Evolutionary conservation across 2,113 vertebrate genomes (phyloP), one percentile per base, ranked within the genome.

Genomic region (Dicrurus megarhynchus): DNA sequence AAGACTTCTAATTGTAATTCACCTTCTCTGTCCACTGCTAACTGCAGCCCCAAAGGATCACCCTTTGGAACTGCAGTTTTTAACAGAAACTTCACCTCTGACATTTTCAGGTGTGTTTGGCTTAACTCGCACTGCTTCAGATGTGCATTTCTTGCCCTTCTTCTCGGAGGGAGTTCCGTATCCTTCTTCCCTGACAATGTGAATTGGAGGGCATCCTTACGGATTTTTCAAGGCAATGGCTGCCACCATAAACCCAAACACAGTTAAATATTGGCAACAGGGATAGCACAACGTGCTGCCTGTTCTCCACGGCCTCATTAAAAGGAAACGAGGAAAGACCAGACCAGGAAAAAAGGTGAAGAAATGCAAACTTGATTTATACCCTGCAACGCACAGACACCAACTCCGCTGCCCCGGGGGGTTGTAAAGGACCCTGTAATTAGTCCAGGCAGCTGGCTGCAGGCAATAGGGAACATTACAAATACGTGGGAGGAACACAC

Each of bases 351-450:
- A 67, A 69, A 74, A 68, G 71, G 61, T 56, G 76, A 53, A 77
- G 71, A 86, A 92, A 86, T 23, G 68, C 83, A 73, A 65, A 80
- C 22, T 83, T 69, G 93, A 95, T 93, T 86, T 86, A 65, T 33
- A 39, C 9, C 55, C 70, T 71, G 32, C 35, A 53, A n/a, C 1
- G 7, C 39, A n/a, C 33, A 59, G 63, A 80, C 76, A 90, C 32
- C 76, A 52, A 16, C 60, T 33, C 75, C 8, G n/a, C 60, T 75
- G 64, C 83, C 59, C 49, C 0, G 1, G 46, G 74, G 82, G 28
- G 37, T 10, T 65, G 59, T 57, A 65, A 85, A 75, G 63, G 52
- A 56, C 37, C 5, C 47, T 37, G 86, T 53, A 73, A 94, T 94
- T 49, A 89, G 28, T 49, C 2, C 93, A 61, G 67, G 83, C 90